phyloP scores from a whole-genome alignment of 2,797 vertebrate genomes.

The Anguilla pacifica region DNA sequence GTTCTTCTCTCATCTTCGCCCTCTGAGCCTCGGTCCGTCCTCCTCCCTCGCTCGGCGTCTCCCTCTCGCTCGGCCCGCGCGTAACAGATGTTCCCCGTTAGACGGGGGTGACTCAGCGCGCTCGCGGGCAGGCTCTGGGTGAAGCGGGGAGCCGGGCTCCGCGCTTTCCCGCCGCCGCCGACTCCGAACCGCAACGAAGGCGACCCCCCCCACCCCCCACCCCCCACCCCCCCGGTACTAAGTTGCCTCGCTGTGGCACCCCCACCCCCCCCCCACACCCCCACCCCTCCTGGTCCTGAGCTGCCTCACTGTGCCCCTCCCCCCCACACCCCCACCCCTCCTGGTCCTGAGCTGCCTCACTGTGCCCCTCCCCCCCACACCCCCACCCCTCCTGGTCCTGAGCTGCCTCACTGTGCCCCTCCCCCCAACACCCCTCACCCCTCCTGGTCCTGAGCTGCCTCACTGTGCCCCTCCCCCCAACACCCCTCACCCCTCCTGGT shows the following conservation, averaged over 20 bases:
- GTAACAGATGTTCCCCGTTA: constrained; percentile 48
- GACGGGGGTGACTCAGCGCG: constrained; percentile 60
- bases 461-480: no score
- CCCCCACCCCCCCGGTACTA: no score
- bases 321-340: no score
- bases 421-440: no score
- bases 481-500: no score
- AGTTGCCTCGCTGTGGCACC: no score
- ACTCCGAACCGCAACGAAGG: constrained; percentile 50
- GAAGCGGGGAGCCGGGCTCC: constrained; percentile 6
- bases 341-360: background rate
- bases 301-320: background rate
- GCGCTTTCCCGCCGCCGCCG: constrained; percentile 19
- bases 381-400: background rate
- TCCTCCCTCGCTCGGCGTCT: background rate
- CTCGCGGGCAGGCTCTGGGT: constrained; percentile 57
- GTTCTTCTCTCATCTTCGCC: background rate
- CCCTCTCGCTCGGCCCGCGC: background rate
- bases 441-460: no score
- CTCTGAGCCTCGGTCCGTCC: background rate
- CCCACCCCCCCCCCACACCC: background rate
- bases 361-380: background rate
- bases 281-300: no score
- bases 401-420: no score
- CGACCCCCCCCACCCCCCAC: background rate